phyloP scores from a whole-genome alignment of 2,113 vertebrate genomes.

The Atractosteus spatula region DNA sequence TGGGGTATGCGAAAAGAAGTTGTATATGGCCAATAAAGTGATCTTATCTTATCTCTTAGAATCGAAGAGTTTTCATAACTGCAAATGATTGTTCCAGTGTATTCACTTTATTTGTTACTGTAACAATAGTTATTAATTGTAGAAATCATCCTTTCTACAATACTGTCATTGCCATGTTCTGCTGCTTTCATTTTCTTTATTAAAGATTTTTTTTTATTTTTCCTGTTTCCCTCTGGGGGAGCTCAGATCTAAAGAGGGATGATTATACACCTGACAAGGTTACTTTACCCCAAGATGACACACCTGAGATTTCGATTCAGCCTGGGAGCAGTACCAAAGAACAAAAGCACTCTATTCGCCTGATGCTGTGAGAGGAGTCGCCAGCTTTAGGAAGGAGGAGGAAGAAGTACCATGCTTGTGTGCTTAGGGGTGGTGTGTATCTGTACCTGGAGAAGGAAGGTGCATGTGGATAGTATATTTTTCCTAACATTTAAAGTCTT shows the following conservation, averaged over 20 bases:
- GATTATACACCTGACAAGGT: conserved; percentile 95
- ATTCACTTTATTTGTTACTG: no score
- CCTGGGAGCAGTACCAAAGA: conserved; percentile 82
- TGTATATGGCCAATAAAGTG: no score
- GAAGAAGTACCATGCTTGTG: background rate
- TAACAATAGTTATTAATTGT: no score
- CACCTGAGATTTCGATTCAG: conserved; percentile 69
- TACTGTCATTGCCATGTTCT: background rate
- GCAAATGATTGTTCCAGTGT: no score
- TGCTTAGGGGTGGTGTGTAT: conserved; percentile 38
- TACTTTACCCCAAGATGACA: conserved; percentile 83
- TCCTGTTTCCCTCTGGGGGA: background rate
- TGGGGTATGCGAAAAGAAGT: no score
- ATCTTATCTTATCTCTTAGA: no score
- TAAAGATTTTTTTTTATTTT: background rate
- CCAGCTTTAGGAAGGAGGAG: background rate
- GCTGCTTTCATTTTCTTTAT: background rate
- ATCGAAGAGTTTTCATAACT: no score
- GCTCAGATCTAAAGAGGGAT: conserved; percentile 88
- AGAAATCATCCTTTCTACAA: no score
- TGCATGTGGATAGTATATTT: conserved; percentile 45
- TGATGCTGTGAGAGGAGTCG: conserved; percentile 74
- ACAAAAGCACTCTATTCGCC: conserved; percentile 77
- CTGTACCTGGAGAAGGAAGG: conserved; percentile 33
- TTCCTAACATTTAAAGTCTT: conserved; percentile 23